phyloP scores from a whole-genome alignment of 2,888 invertebrate species.

The Melipona beecheii region DNA sequence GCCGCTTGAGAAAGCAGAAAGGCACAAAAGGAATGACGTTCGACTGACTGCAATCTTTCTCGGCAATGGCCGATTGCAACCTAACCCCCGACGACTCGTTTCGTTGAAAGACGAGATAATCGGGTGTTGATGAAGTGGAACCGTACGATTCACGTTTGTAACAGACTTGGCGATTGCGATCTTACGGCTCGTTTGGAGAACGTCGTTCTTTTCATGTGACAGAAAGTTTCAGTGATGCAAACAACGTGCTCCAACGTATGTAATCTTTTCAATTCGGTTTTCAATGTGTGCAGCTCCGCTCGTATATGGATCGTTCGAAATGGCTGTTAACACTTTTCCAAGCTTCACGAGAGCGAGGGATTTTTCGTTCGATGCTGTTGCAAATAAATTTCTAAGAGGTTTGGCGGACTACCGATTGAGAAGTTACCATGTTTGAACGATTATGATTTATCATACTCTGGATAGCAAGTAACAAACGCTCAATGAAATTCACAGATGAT shows the following conservation, averaged over 20 bases:
- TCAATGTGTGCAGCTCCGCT: no score
- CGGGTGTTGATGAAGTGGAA: constrained; percentile 26
- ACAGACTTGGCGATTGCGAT: constrained; percentile 5
- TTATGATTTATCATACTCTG: not conserved
- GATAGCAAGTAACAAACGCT: no score
- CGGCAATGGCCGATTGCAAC: constrained; percentile 51
- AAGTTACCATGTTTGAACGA: not conserved
- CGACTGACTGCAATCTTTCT: constrained; percentile 45
- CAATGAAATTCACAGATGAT: not conserved
- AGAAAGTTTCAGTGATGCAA: not conserved
- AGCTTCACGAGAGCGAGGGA: not conserved
- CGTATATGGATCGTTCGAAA: not conserved
- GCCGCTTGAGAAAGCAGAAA: constrained; percentile 33
- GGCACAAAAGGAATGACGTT: constrained; percentile 47
- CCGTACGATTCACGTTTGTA: constrained; percentile 3
- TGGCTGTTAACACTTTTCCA: not conserved
- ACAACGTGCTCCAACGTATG: not conserved
- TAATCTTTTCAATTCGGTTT: not conserved
- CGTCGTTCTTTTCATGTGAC: not conserved
- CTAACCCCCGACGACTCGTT: constrained; percentile 31
- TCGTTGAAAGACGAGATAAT: constrained; percentile 29
- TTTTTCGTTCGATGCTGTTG: not conserved
- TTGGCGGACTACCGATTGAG: not conserved
- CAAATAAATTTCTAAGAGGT: not conserved
- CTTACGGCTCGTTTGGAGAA: constrained; percentile 10